Conservation (phyloP, 2,888 invertebrate species). For the Helleia helle region DNA sequence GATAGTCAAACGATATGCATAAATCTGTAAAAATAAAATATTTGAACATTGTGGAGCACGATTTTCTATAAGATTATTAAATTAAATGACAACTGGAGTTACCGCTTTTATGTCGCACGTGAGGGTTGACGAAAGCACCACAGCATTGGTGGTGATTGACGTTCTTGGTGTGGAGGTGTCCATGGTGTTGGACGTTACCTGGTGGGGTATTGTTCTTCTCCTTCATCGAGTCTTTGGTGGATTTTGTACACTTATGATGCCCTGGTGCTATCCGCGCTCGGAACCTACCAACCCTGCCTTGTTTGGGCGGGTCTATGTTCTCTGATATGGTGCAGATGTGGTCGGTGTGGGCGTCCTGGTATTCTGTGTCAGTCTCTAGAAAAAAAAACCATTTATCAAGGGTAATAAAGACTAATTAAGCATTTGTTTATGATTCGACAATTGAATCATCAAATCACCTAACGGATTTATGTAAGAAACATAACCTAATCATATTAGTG, state of each 20-base stretch:
- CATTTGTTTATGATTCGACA: no score
- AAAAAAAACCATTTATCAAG: no score
- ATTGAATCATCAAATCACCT: no score
- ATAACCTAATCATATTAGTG: no score
- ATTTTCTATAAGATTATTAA: no score
- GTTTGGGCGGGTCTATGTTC: slow-evolving; percentile 38
- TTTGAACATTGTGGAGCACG: no score
- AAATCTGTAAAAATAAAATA: no score
- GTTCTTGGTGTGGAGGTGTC: slow-evolving; percentile 59
- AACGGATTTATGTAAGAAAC: no score
- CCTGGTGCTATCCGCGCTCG: slow-evolving; percentile 55
- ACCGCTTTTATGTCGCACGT: slow-evolving; percentile 57
- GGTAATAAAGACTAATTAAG: no score
- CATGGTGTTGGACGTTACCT: slow-evolving; percentile 48
- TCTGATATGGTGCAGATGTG: slow-evolving; percentile 39
- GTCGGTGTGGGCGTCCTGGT: slow-evolving; percentile 48
- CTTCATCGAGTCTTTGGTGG: slow-evolving; percentile 33
- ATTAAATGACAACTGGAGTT: slow-evolving; percentile 55
- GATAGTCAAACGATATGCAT: no score
- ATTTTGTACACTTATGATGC: slow-evolving; percentile 37
- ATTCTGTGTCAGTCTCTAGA: slow-evolving; percentile 58
- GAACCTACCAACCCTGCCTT: slow-evolving; percentile 53
- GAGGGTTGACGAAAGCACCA: slow-evolving; percentile 65
- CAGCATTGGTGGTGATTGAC: slow-evolving; percentile 67
- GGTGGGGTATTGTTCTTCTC: slow-evolving; percentile 24